These are phyloP conservation scores for Dallia pectoralis DNA, from an alignment of 2,797 vertebrate species.

Conservation along the genomic window DNA sequence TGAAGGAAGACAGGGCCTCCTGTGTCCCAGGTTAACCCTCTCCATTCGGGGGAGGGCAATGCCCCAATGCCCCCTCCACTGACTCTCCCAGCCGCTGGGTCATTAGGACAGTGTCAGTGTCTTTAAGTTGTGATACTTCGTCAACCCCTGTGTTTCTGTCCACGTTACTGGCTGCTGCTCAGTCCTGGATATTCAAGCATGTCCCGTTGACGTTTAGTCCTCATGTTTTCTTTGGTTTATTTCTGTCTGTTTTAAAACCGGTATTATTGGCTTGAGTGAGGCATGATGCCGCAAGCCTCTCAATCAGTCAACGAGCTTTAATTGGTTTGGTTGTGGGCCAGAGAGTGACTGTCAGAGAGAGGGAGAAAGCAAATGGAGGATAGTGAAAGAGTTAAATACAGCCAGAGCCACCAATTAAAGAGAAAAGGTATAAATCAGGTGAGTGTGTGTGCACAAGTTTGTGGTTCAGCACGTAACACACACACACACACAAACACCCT, in stretches of 20 bases:
- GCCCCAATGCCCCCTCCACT: neutral
- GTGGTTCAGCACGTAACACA: conserved; percentile 10
- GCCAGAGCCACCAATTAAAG: neutral
- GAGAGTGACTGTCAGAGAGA: conserved; percentile 3
- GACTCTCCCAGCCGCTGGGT: neutral
- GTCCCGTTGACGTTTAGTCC: neutral
- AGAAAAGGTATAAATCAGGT: neutral
- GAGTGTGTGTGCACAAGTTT: neutral
- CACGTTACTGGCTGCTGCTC: too few relatives aligned
- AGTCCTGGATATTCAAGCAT: too few relatives aligned
- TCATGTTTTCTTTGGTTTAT: neutral
- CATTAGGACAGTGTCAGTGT: neutral
- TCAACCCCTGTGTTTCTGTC: too few relatives aligned
- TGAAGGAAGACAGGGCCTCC: neutral
- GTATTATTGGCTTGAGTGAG: neutral
- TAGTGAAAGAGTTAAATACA: neutral
- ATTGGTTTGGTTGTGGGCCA: conserved; percentile 10
- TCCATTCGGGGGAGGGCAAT: neutral
- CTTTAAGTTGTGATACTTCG: too few relatives aligned
- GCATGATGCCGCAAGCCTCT: neutral
- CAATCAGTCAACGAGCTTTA: neutral
- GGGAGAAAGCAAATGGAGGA: neutral
- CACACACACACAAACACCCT: conserved; percentile 20
- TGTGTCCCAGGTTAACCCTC: neutral
- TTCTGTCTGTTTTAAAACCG: neutral